Percentiles rank a stretch among this genome's conserved stretches.
Conservation (phyloP, 92 coral and sea anemone genomes). For the Diadumene lineata region DNA sequence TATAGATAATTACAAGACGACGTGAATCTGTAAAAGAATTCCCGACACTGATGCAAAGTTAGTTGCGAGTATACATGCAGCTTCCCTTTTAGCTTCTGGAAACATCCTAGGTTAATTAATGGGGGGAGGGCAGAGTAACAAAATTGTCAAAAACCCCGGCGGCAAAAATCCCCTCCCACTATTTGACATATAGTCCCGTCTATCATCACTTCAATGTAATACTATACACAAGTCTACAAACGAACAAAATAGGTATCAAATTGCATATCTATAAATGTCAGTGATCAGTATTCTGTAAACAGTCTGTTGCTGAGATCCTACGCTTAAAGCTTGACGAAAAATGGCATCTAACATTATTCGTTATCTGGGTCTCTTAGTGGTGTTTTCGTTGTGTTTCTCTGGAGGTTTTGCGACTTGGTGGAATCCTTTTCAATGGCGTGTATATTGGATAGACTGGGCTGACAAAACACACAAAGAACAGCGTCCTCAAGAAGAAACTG, state of each 20-base stretch:
- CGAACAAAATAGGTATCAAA: not conserved
- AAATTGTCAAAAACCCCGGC: too few relatives aligned
- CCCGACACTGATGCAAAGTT: too few relatives aligned
- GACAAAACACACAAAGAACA: constrained; percentile 6
- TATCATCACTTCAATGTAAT: not conserved
- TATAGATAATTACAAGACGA: too few relatives aligned
- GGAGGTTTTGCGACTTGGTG: constrained; percentile 39
- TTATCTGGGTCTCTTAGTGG: not conserved
- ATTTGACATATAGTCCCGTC: too few relatives aligned
- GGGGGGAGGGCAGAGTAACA: too few relatives aligned
- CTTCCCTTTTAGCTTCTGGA: too few relatives aligned
- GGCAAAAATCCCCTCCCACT: too few relatives aligned
- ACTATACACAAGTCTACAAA: not conserved
- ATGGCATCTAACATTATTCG: not conserved
- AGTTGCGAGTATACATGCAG: too few relatives aligned
- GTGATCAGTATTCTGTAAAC: not conserved
- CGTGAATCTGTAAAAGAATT: too few relatives aligned
- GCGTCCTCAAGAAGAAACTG: constrained; percentile 13
- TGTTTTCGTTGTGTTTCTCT: constrained; percentile 5
- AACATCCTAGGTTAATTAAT: too few relatives aligned
- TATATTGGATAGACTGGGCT: constrained; percentile 53
- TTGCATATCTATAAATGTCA: not conserved
- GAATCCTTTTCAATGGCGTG: constrained; percentile 61
- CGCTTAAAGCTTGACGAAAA: not conserved
- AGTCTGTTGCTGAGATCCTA: constrained; percentile 8